These are phyloP conservation scores for Sitodiplosis mosellana DNA, from an alignment of 1,140 invertebrate genomes.

Conservation along the genomic window DNA sequence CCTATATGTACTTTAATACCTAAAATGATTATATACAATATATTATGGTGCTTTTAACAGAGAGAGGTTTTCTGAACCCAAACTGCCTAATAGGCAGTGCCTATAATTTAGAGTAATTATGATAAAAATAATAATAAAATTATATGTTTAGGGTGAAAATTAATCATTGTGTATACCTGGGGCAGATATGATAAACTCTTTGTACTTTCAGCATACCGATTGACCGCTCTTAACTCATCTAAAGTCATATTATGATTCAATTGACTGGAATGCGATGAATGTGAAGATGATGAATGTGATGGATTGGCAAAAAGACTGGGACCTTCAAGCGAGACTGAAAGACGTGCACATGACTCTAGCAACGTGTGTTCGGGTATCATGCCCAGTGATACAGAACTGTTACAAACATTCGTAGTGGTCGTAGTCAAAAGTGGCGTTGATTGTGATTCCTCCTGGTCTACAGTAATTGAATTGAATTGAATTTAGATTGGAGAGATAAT, in stretches of 20 bases:
- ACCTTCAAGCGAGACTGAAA: conserved; percentile 67
- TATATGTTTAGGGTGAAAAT: no score
- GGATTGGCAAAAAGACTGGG: conserved; percentile 19
- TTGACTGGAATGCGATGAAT: conserved; percentile 34
- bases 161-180: conserved; percentile 44
- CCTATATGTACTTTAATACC: no score
- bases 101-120: no score
- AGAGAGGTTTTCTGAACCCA: no score
- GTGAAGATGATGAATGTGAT: conserved; percentile 37
- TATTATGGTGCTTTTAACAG: no score
- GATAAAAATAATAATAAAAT: no score
- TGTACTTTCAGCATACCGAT: conserved; percentile 80
- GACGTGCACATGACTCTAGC: conserved; percentile 64
- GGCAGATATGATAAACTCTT: conserved; percentile 79
- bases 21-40: no score
- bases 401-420: conserved; percentile 30
- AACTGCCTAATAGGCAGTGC: no score
- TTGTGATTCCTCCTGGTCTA: conserved; percentile 58
- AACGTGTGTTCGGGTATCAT: conserved; percentile 70
- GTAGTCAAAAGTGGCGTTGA: conserved; percentile 59
- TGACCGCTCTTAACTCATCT: conserved; percentile 65
- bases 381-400: conserved; percentile 40
- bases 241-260: conserved; percentile 45
- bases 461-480: conserved; percentile 1
- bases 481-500: background rate